Percentiles rank a stretch among this genome's conserved stretches.
Conservation (phyloP, 1,140 invertebrate species). For the Drosophila simulans region DNA sequence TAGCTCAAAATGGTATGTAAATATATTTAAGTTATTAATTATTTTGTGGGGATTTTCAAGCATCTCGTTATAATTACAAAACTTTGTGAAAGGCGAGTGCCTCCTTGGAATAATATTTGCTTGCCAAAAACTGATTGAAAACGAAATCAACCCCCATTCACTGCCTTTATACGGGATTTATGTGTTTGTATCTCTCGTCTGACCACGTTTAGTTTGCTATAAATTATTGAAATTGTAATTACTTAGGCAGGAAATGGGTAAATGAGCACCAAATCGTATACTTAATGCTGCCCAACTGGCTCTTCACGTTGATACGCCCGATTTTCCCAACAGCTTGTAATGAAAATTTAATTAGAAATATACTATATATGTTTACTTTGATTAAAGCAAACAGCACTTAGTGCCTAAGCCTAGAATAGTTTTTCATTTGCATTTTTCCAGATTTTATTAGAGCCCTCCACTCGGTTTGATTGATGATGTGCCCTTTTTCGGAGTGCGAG, state of each 20-base stretch:
- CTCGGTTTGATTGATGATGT: conserved; percentile 66
- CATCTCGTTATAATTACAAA: conserved; percentile 60
- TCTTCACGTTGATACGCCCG: conserved; percentile 8
- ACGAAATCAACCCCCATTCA: conserved; percentile 1
- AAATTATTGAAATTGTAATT: conserved; percentile 80
- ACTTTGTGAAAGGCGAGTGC: conserved; percentile 12
- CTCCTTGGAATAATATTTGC: conserved; percentile 69
- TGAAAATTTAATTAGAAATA: conserved; percentile 74
- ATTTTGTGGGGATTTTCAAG: conserved; percentile 64
- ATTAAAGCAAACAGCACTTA: conserved; percentile 36
- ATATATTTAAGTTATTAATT: conserved; percentile 78
- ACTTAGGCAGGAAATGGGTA: conserved; percentile 69
- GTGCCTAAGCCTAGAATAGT: conserved; percentile 9
- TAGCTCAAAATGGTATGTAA: conserved; percentile 62
- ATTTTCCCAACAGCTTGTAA: conserved; percentile 38
- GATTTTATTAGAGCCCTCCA: conserved; percentile 36
- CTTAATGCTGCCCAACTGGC: conserved; percentile 26
- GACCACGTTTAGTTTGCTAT: conserved; percentile 68
- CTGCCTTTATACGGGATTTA: conserved; percentile 14
- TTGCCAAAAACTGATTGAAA: conserved; percentile 74
- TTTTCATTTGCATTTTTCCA: conserved; percentile 39
- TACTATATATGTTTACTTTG: conserved; percentile 27
- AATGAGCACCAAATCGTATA: conserved; percentile 45
- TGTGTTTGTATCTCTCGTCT: conserved; percentile 31
- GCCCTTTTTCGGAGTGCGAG: conserved; percentile 8